These are phyloP conservation scores for Asarcornis scutulata DNA, from an alignment of 2,113 vertebrate genomes.

Conservation along the genomic window DNA sequence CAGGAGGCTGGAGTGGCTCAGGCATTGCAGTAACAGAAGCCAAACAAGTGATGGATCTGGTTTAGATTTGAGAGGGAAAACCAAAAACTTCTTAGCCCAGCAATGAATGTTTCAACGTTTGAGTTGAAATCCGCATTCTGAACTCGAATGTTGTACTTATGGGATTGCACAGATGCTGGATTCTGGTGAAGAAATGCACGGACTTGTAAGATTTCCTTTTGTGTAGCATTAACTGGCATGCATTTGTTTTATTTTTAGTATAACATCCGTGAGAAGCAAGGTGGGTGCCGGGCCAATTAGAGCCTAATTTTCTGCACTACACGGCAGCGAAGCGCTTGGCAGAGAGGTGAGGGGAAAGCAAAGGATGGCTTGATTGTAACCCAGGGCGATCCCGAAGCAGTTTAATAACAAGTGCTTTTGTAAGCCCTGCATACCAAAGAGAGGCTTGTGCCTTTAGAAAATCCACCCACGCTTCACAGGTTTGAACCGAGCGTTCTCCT, in stretches of 20 bases:
- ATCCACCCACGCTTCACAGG: background rate
- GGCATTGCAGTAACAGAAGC: background rate
- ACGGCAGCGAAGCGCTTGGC: background rate
- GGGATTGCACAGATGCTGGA: background rate
- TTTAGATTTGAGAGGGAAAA: background rate
- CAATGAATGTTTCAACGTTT: background rate
- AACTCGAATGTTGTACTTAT: background rate
- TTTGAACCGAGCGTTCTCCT: background rate
- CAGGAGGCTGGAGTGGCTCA: background rate
- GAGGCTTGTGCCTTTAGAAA: background rate
- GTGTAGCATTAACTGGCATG: background rate
- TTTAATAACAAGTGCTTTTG: conserved; percentile 8
- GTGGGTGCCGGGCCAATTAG: background rate
- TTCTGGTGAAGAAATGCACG: background rate
- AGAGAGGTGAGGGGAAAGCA: background rate
- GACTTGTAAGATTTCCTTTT: background rate
- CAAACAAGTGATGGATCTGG: background rate
- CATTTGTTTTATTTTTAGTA: background rate
- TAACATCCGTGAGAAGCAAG: background rate
- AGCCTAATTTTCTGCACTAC: background rate
- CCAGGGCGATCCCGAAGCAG: background rate
- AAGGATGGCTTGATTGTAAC: background rate
- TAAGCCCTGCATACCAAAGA: background rate
- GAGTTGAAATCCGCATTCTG: background rate
- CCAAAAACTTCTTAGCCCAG: background rate